Evolutionary conservation across 2,888 invertebrate species (phyloP), one percentile per base, ranked within the genome.

Genomic region (Protula sp.): DNA sequence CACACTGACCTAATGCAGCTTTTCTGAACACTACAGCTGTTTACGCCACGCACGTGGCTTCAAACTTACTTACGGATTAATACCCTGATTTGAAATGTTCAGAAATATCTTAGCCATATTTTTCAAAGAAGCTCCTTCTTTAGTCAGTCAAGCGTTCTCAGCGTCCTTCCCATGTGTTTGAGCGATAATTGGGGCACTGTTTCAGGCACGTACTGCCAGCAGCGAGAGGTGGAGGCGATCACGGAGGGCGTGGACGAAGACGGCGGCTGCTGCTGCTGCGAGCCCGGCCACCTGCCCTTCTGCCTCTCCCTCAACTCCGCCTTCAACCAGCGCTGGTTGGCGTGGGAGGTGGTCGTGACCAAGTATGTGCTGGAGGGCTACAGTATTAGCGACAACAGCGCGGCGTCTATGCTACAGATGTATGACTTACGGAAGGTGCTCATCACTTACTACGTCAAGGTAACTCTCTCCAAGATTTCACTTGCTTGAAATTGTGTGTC

Each of bases 351-450:
- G 29, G 91, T 92, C 1, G 90, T 92, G 51, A 89, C 94, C n/a
- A 92, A 95, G 76, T 99, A 98, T 82, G 92, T 99, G 58, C 86
- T 99, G 30, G 98, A 99, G 82, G 99, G 98, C 0, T 99, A 99
- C 84, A 94, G 93, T 70, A 98, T 99, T 74, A 91, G 93, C 0
- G 98, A 99, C 83, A 99, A 98, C 84, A 90, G 91, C 74, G 98
- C 97, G 48, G 90, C 91, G 30, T 93, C 95, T 67, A 94, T 98
- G 88, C 86, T 99, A 67, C 97, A 98, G 83, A 93, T 95, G 14
- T 98, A 94, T 81, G 98, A 99, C 83, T 92, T 98, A 77, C 84
- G 99, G 54, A 95, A 95, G 83, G 91, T 97, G 67, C 86, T 99
- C 70, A 92, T 99, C 72, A 94, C 94, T 0, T 95, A 97, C 79